Conservation (phyloP, 2,113 vertebrate genomes). For the Syngnathus typhle region DNA sequence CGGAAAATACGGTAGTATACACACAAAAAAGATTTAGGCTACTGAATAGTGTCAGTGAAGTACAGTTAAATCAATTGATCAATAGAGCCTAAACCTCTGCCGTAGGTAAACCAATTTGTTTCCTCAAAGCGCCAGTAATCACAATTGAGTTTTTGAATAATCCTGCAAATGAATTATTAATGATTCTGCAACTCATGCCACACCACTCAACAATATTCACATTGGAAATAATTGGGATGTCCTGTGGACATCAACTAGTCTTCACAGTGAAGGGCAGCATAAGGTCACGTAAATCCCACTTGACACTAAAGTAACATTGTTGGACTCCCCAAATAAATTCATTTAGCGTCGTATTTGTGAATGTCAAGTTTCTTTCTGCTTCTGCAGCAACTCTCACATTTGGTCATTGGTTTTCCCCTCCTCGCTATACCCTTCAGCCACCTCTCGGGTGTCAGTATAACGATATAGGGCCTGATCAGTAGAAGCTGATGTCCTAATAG, state of each 20-base stretch:
- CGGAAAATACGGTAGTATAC: not conserved
- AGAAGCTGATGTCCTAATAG: conserved; percentile 68
- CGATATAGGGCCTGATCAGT: conserved; percentile 66
- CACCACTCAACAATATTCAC: not conserved
- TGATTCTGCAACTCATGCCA: not conserved
- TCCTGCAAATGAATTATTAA: not conserved
- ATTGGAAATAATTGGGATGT: conserved; percentile 19
- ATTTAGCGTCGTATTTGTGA: conserved; percentile 59
- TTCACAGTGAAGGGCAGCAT: conserved; percentile 53
- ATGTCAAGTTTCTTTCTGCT: conserved; percentile 37
- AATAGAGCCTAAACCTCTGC: not conserved
- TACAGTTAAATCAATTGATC: not conserved
- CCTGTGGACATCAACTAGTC: conserved; percentile 41
- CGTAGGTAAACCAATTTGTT: not conserved
- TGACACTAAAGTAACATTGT: conserved; percentile 37
- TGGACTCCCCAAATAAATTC: conserved; percentile 52
- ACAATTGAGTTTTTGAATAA: not conserved
- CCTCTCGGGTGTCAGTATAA: conserved; percentile 44
- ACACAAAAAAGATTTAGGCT: not conserved
- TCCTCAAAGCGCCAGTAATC: not conserved
- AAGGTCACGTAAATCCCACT: conserved; percentile 60
- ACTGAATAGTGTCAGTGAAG: not conserved
- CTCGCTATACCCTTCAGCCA: conserved; percentile 43
- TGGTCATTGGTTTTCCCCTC: conserved; percentile 11
- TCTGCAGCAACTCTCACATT: conserved; percentile 9